Percentiles rank a stretch among this genome's conserved stretches.
phyloP scores from a whole-genome alignment of 2,888 invertebrate species.

The Crossocerus cetratus region DNA sequence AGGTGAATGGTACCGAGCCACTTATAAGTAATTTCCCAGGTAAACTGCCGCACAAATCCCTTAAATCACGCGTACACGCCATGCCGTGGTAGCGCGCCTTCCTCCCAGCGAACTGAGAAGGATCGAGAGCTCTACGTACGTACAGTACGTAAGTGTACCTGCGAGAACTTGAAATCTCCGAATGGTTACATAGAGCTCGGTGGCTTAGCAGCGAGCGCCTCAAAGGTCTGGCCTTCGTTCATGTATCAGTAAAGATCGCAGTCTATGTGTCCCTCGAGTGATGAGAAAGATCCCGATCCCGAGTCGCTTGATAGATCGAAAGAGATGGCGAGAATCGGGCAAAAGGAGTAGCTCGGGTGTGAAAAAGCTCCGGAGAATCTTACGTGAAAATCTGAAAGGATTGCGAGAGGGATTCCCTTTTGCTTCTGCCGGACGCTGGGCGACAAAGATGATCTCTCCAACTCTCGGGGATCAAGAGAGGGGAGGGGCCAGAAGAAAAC shows the following conservation, averaged over 20 bases:
- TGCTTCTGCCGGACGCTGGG: conserved; percentile 25
- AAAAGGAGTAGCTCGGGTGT: conserved; percentile 37
- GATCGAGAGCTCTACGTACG: neutral
- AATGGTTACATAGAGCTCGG: neutral
- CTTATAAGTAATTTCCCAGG: conserved; percentile 35
- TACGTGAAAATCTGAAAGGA: conserved; percentile 63
- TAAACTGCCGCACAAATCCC: conserved; percentile 20
- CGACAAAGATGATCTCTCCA: conserved; percentile 53
- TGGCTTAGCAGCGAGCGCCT: neutral
- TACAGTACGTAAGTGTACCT: neutral
- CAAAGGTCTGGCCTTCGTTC: neutral
- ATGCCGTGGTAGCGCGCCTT: neutral
- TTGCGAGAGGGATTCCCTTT: conserved; percentile 64
- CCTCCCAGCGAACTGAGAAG: too few relatives aligned
- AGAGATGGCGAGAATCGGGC: conserved; percentile 20
- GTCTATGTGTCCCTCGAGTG: too few relatives aligned
- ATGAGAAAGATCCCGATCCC: conserved; percentile 8
- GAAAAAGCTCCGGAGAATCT: conserved; percentile 53
- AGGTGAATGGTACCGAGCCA: conserved; percentile 26
- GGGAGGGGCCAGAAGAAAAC: conserved; percentile 31
- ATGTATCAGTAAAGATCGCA: neutral
- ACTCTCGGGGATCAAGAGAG: conserved; percentile 47
- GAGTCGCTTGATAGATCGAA: conserved; percentile 32
- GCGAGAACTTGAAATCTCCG: neutral
- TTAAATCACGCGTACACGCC: neutral